These are phyloP conservation scores for Anniella stebbinsi DNA, from an alignment of 2,797 vertebrate genomes.

Conservation along the genomic window DNA sequence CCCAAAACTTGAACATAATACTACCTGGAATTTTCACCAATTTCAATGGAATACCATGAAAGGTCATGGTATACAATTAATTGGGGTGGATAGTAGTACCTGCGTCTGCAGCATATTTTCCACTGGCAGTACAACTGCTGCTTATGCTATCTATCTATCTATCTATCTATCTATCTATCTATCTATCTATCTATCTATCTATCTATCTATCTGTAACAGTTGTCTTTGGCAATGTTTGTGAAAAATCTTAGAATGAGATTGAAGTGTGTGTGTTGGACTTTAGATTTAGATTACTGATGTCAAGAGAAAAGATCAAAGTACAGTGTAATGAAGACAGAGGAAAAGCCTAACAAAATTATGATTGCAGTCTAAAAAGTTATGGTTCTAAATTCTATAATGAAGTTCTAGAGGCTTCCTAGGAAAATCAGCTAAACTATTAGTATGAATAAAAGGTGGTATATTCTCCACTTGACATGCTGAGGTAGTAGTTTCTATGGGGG, in stretches of 20 bases:
- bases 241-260: background rate
- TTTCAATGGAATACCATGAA: background rate
- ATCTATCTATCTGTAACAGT: no score
- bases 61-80: background rate
- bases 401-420: background rate
- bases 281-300: background rate
- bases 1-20: background rate
- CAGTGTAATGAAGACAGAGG: background rate
- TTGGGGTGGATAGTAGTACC: background rate
- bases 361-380: no score
- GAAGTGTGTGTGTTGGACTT: background rate
- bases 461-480: background rate
- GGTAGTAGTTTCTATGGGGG: background rate
- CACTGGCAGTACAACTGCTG: background rate
- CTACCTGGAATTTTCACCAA: background rate
- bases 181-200: no score
- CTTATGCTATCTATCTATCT: background rate
- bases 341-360: background rate
- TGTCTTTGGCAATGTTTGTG: background rate
- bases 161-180: no score
- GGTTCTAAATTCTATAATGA: background rate
- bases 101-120: background rate
- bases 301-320: background rate
- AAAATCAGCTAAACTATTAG: background rate
- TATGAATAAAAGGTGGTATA: background rate